Evolutionary conservation across 2,797 vertebrate genomes (phyloP).

Genomic region (Fundulus diaphanus): DNA sequence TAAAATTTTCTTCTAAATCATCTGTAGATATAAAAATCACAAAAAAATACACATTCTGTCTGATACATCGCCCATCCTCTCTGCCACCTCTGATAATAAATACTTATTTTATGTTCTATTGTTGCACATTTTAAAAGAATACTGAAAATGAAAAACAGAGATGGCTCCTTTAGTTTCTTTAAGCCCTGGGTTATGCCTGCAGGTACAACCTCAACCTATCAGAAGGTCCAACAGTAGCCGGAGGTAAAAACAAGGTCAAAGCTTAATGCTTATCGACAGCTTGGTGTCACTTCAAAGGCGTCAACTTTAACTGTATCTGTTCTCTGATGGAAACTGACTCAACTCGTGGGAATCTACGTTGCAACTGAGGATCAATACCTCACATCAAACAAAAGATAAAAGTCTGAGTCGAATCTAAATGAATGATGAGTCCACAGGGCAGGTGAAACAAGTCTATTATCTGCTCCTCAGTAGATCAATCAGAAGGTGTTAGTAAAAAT

Average conservation of each 20-base stretch:
- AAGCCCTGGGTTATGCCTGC: constrained; percentile 17
- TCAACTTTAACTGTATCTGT: background rate
- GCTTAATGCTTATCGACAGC: constrained; percentile 1
- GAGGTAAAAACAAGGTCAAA: constrained; percentile 14
- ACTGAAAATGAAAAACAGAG: constrained; percentile 9
- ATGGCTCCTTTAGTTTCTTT: constrained; percentile 4
- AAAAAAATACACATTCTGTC: background rate
- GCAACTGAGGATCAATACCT: constrained; percentile 16
- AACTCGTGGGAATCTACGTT: background rate
- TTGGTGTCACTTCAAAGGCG: constrained; percentile 11
- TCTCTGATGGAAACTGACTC: constrained; percentile 3
- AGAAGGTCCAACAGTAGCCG: constrained; percentile 14
- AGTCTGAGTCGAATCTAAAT: constrained; percentile 11
- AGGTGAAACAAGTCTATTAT: background rate
- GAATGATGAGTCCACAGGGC: constrained; percentile 25
- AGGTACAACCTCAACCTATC: constrained; percentile 16
- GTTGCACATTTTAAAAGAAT: constrained; percentile 6
- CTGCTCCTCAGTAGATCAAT: constrained; percentile 1
- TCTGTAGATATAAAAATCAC: background rate
- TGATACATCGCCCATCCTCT: background rate
- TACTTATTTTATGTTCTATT: constrained; percentile 15
- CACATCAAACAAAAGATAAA: constrained; percentile 21
- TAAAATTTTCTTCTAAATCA: background rate
- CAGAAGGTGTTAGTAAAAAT: constrained; percentile 8
- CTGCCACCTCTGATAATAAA: constrained; percentile 7